These are phyloP conservation scores for Branchellion lobata DNA, from an alignment of 2,888 invertebrate species.

Conservation along the genomic window DNA sequence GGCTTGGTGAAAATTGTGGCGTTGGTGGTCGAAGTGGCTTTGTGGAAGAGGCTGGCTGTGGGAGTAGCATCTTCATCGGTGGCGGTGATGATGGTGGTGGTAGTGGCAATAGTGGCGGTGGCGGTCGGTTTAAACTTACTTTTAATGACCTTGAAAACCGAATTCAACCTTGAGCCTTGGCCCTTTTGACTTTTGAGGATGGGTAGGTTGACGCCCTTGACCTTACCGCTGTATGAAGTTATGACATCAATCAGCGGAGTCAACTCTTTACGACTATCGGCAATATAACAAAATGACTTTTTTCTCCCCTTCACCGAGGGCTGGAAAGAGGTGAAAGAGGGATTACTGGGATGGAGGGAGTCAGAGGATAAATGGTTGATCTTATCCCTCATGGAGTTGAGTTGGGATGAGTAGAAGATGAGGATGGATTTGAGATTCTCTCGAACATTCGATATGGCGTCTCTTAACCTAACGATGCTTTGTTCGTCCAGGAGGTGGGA, in stretches of 20 bases:
- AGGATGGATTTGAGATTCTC: constrained; percentile 48
- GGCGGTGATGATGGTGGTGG: background rate
- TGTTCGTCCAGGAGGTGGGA: background rate
- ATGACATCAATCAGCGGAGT: background rate
- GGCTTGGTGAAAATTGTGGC: no score
- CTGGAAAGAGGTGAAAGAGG: no score
- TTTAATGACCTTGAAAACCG: background rate
- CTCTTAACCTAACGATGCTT: constrained; percentile 44
- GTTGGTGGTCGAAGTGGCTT: no score
- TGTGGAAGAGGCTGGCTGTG: no score
- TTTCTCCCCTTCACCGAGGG: background rate
- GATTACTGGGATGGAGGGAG: background rate
- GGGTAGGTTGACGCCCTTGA: background rate
- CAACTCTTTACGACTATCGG: background rate
- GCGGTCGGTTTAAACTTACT: background rate
- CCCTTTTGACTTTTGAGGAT: background rate
- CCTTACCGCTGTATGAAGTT: no score
- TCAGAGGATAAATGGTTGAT: background rate
- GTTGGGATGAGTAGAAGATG: constrained; percentile 43
- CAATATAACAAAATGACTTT: background rate
- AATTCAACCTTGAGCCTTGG: background rate
- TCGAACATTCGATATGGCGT: constrained; percentile 44
- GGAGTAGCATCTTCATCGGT: background rate
- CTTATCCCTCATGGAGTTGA: constrained; percentile 46
- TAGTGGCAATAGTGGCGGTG: background rate